Base-by-base conservation (phyloP, 2,113 vertebrate genomes). In the Taurulus bubalis region DNA sequence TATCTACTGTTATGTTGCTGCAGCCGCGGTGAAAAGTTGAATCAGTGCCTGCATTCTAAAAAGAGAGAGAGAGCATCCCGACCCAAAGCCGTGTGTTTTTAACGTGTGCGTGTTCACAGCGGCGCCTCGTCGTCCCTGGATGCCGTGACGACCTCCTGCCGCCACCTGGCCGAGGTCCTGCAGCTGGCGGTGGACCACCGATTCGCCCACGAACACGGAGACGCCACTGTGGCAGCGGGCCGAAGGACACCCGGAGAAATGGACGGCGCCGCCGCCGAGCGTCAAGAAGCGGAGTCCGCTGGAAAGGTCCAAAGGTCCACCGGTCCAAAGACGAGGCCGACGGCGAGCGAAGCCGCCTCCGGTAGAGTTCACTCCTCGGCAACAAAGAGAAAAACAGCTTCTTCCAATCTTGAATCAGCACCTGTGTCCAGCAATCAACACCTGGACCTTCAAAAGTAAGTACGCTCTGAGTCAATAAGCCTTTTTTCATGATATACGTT, bases 141-240 rank as follows among this genome's bases (percentile, higher is more conserved):
- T 18, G 87, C 80, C 72, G 77, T 87, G 34, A 78, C 93, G 34
- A 68, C 69, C 40, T 85, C 91, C 71, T 95, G 89, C 83, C 78
- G 78, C 34, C 96, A 96, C 87, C 91, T 94, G 70, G 77, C 93
- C 34, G 90, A 96, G 71, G 81, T 95, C 71, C 92, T 97, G 92
- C 89, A 91, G 62, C 90, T 98, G 84, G 96, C 97, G 62, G 85
- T 89, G 85, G 94, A 96, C 51, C 97, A 95, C 71, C 91, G 98
- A 69, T 92, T 87, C 15, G 89, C 91, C 40, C 97, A 98, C 73
- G 97, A 99, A 83, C 89, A 87, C 0, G 91, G 94, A 8, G 89
- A 95, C 67, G 63, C 92, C 32, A n/a, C n/a, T n/a, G n/a, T n/a
- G n/a, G 58, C 34, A 18, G 9, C 15, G 6, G 59, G 3, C 20